A percentile compares a stretch with the other conserved stretches of the same genome.
These are phyloP conservation scores for Melikaiella ostensackeni DNA, from an alignment of 2,888 invertebrate genomes.

Conservation along the genomic window DNA sequence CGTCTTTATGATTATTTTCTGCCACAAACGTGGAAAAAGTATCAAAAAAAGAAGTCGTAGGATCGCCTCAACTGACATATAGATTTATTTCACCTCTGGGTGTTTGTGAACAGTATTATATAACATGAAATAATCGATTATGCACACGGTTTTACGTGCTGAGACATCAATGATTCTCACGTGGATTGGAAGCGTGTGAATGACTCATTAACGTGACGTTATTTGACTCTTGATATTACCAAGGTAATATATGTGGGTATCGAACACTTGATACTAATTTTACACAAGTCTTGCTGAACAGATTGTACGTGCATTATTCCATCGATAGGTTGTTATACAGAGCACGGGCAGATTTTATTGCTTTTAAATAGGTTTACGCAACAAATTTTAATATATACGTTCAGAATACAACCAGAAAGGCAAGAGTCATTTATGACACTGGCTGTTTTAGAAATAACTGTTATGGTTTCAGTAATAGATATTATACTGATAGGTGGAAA, in stretches of 20 bases:
- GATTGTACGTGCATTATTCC: background rate
- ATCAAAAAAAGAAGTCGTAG: background rate
- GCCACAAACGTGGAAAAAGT: too few relatives aligned
- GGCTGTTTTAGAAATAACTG: background rate
- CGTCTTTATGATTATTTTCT: background rate
- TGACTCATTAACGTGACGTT: slow-evolving; percentile 48
- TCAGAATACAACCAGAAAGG: slow-evolving; percentile 1
- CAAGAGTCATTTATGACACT: slow-evolving; percentile 1
- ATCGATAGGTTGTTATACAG: background rate
- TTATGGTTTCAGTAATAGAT: slow-evolving; percentile 4
- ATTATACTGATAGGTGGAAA: background rate
- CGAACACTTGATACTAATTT: background rate
- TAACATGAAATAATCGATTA: slow-evolving; percentile 46
- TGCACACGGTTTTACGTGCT: slow-evolving; percentile 41
- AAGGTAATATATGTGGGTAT: too few relatives aligned
- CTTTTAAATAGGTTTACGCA: background rate
- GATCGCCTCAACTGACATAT: background rate
- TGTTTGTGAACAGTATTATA: slow-evolving; percentile 48
- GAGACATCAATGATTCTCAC: slow-evolving; percentile 56
- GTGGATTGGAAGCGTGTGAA: slow-evolving; percentile 50
- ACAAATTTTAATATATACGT: background rate
- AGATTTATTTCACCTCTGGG: background rate
- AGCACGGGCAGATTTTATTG: background rate
- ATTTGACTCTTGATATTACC: slow-evolving; percentile 40
- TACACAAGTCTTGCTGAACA: slow-evolving; percentile 1